A percentile compares a stretch with the other conserved stretches of the same genome.
Evolutionary conservation across 2,113 vertebrate genomes (phyloP).

Genomic region (Tauraco erythrolophus): DNA sequence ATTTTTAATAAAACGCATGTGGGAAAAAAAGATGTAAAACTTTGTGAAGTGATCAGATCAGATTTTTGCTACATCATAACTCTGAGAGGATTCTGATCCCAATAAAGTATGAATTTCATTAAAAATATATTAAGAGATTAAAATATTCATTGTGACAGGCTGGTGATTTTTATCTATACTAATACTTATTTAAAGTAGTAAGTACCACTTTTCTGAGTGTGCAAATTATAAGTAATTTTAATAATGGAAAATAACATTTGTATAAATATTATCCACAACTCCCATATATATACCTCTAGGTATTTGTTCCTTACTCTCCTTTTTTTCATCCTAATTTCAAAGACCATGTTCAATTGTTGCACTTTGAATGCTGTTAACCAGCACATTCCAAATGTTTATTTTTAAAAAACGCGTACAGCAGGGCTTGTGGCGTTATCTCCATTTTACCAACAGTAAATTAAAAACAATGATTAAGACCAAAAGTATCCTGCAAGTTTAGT

Average conservation of each 20-base stretch:
- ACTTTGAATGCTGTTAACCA: not conserved
- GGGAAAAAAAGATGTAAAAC: conserved; percentile 38
- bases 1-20: conserved; percentile 53
- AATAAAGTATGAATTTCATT: not conserved
- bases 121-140: not conserved
- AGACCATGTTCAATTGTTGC: not conserved
- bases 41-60: not conserved
- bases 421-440: not conserved
- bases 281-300: accelerated
- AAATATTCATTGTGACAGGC: not conserved
- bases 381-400: not conserved
- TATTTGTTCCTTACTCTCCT: not conserved
- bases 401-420: not conserved
- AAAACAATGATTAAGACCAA: not conserved
- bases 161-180: not conserved
- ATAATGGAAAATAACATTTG: not conserved
- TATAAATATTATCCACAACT: not conserved
- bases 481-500: not conserved
- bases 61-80: not conserved
- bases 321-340: not conserved
- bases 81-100: not conserved
- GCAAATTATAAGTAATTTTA: not conserved
- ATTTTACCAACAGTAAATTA: not conserved
- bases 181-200: not conserved
- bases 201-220: not conserved